Percentiles rank a stretch among this genome's conserved stretches.
These are phyloP conservation scores for Tachuris rubrigastra DNA, from an alignment of 2,113 vertebrate genomes.

Conservation along the genomic window DNA sequence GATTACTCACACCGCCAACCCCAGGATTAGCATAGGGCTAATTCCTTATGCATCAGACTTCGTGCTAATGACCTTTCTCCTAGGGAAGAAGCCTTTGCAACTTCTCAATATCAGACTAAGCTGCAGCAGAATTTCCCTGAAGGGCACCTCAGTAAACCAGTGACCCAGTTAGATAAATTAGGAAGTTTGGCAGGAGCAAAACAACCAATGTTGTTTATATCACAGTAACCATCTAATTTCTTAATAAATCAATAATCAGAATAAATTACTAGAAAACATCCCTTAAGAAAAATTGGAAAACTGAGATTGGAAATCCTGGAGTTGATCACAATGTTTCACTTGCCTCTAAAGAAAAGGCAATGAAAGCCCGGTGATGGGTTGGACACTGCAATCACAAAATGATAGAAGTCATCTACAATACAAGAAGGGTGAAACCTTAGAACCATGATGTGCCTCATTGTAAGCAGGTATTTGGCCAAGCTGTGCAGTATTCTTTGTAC, in stretches of 20 bases:
- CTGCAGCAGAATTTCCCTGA: neutral
- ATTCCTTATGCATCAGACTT: neutral
- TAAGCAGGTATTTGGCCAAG: neutral
- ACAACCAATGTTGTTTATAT: neutral
- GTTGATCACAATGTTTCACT: neutral
- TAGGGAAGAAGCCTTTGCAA: neutral
- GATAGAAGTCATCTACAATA: neutral
- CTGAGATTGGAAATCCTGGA: neutral
- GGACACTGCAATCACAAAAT: neutral
- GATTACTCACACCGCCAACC: conserved; percentile 7
- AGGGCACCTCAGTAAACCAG: neutral
- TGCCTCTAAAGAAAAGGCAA: neutral
- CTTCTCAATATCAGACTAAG: neutral
- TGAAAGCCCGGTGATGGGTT: neutral
- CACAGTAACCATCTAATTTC: neutral
- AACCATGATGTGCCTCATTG: neutral
- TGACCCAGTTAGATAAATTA: neutral
- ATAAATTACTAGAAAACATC: neutral
- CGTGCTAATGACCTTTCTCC: neutral
- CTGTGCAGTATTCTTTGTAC: neutral
- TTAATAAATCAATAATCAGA: neutral
- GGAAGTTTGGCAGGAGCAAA: neutral
- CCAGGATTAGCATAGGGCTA: neutral
- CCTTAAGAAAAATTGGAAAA: neutral
- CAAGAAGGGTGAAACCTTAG: neutral